Evolutionary conservation across 2,797 vertebrate genomes (phyloP), one percentile per base, ranked within the genome.

Genomic region (Rhinatrema bivittatum): DNA sequence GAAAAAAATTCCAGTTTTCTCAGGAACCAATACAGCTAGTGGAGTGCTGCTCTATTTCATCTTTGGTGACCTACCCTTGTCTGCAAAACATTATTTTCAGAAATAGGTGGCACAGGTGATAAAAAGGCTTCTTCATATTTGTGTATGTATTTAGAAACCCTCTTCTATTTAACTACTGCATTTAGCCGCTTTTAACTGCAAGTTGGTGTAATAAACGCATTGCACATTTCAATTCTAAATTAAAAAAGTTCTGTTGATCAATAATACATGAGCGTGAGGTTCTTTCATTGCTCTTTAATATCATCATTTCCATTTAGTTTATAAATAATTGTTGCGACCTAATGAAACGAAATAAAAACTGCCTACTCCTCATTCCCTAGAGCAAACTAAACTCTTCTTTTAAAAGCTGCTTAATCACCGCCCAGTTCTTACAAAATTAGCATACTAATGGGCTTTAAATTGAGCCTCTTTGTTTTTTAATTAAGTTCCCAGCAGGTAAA

Each of bases 371-470:
- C 57, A 61, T 75, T 89, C 92, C 91, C 93, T 61, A 59, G 87
- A 86, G 91, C 84, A 77, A 82, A 76, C 88, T 89, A 84, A 89
- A 88, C 79, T 89, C 87, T 70, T 82, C 85, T 87, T 85, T 87
- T 87, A 56, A 80, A 85, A 89, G 93, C 90, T 83, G 85, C 91
- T 97, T 97, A 96, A 98, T 97, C 92, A 92, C 91, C 86, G 87
- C 90, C 88, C 84, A 82, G 80, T 86, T 88, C 89, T 84, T 87
- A 87, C 88, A 54, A 80, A 88, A 99, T 99, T 99, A 98, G 90
- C 94, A 99, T 99, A 98, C 92, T 97, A 98, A 99, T 99, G 93
- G 91, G 88, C 94, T 97, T 98, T 97, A 98, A 99, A 99, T 98
- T 94, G 94, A 97, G 91, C 89, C 91, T 94, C 92, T 98, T 97